phyloP scores from a whole-genome alignment of 2,888 invertebrate genomes.

The Rosalia funebris region DNA sequence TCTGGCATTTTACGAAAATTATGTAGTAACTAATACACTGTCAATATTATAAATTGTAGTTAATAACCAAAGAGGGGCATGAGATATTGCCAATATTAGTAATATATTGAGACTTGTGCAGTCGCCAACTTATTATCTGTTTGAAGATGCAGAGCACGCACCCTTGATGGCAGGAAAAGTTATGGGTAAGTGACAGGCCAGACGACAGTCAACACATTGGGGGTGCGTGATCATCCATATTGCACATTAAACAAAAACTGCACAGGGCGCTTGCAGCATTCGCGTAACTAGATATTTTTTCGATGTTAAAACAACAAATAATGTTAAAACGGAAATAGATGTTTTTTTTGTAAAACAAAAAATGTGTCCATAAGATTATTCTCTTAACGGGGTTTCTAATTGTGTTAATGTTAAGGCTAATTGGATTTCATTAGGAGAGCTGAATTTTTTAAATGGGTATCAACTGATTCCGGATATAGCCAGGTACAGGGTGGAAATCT shows the following conservation, averaged over 20 bases:
- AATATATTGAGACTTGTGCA: conserved; percentile 48
- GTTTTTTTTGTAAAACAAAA: too few relatives aligned
- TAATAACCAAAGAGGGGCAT: conserved; percentile 18
- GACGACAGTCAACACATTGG: conserved; percentile 56
- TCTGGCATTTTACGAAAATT: background rate
- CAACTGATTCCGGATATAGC: too few relatives aligned
- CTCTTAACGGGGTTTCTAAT: too few relatives aligned
- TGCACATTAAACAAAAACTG: conserved; percentile 5
- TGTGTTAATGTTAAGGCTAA: too few relatives aligned
- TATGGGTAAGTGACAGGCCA: conserved; percentile 54
- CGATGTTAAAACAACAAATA: too few relatives aligned
- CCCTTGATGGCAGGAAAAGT: conserved; percentile 54
- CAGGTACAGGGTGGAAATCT: too few relatives aligned
- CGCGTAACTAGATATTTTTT: background rate
- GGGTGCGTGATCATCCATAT: conserved; percentile 46
- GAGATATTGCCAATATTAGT: conserved; percentile 49
- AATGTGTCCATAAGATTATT: too few relatives aligned
- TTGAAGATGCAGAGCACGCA: conserved; percentile 56
- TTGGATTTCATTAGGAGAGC: too few relatives aligned
- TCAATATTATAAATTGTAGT: conserved; percentile 8
- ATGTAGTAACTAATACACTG: conserved; percentile 10
- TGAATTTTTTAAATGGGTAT: too few relatives aligned
- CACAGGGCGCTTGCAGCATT: background rate
- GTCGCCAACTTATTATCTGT: conserved; percentile 49
- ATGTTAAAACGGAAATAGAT: too few relatives aligned